Evolutionary conservation across 2,888 invertebrate species (phyloP).

Genomic region (Drosophila ezoana): DNA sequence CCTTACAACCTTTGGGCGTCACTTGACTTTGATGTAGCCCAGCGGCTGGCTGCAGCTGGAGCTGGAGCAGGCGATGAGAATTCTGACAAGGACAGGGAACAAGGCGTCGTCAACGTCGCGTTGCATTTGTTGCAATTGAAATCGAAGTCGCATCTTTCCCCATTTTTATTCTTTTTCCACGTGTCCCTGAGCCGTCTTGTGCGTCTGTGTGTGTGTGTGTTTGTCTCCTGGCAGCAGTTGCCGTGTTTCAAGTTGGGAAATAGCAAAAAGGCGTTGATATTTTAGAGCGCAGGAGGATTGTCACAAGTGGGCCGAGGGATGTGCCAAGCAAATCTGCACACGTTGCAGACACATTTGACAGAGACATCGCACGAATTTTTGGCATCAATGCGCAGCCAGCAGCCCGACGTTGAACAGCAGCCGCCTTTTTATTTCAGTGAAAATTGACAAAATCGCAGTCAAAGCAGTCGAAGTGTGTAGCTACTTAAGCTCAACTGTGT

Average conservation of each 20-base stretch:
- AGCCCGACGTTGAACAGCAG: constrained; percentile 10
- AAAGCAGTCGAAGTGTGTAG: neutral
- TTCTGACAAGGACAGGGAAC: neutral
- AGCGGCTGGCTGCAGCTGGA: neutral
- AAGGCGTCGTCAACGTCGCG: constrained; percentile 39
- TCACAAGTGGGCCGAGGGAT: constrained; percentile 18
- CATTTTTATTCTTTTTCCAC: constrained; percentile 18
- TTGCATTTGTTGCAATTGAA: constrained; percentile 71
- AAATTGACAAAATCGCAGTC: constrained; percentile 65
- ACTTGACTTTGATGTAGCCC: constrained; percentile 3
- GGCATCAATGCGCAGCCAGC: constrained; percentile 54
- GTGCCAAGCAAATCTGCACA: constrained; percentile 58
- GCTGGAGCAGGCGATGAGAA: neutral
- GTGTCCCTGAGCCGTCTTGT: neutral
- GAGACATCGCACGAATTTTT: constrained; percentile 66
- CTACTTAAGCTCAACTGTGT: constrained; percentile 25
- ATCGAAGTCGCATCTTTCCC: constrained; percentile 65
- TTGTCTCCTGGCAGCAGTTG: constrained; percentile 10
- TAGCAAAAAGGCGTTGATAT: constrained; percentile 42
- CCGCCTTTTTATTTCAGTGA: constrained; percentile 50
- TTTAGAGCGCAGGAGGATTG: neutral
- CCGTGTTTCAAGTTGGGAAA: constrained; percentile 37
- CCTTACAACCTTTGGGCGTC: neutral
- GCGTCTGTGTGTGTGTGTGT: neutral
- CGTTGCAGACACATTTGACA: constrained; percentile 51